Evolutionary conservation across 2,797 vertebrate species (phyloP), one percentile per base, ranked within the genome.

Genomic region (Prionace glauca): DNA sequence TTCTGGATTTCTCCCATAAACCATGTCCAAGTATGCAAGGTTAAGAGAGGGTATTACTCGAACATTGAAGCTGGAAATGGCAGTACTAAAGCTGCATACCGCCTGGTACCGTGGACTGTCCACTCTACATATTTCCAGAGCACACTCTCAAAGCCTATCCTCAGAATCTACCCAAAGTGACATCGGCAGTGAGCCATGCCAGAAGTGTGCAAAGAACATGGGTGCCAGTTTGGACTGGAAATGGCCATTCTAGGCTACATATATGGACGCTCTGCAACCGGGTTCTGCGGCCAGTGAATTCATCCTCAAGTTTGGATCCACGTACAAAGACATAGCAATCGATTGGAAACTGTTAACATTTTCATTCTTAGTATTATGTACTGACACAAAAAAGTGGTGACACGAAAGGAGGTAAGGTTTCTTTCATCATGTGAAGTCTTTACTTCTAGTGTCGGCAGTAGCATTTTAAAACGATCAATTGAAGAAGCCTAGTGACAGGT

Each of bases 391-490:
- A 94, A 94, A 71, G 69, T 94, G 93, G 93, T 94, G 69, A 74
- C 93, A 94, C 29, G 7, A 94, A 72, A 56, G 41, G 41, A 71
- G 93, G 32, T 69, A 94, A 94, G 93, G 26, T 94, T 94, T 94
- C 74, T 94, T 94, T 94, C 36, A 94, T 94, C 92, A 94, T 71
- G 72, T 74, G 41, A 69, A 94, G 41, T 41, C 41, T 94, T 50
- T 94, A 94, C 69, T 50, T 74, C 67, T 71, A 50, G 41, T 56
- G 20, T 41, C 29, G 69, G 93, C 93, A 94, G 93, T 29, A 94
- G 69, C 69, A 72, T 41, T 74, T 94, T 94, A 94, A 94, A 94
- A 94, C 24, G 24, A 94, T 74, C 93, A 94, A 94, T 74, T 74
- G 69, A 72, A 45, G 67, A 72, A 94, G 69, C 24, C 26, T 12